Percentiles rank a stretch among this genome's conserved stretches.
These are phyloP conservation scores for Pagrus major DNA, from an alignment of 2,113 vertebrate genomes.

Conservation along the genomic window DNA sequence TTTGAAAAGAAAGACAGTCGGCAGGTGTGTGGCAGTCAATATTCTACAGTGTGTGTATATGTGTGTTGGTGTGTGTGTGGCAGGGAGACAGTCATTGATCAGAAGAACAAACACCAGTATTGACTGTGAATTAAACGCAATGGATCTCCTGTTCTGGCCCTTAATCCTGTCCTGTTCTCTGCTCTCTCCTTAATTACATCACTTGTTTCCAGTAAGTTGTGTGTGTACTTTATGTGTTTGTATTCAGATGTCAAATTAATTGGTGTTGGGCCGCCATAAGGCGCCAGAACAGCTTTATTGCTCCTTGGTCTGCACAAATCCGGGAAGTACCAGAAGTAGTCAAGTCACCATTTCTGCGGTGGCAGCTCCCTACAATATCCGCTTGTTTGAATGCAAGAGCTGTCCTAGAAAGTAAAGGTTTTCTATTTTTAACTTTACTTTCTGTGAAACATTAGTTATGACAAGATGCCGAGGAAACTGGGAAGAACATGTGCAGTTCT, in stretches of 20 bases:
- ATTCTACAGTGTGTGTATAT: not conserved
- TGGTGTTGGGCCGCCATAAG: not conserved
- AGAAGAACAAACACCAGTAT: slow-evolving; percentile 56
- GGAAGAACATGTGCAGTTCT: too few relatives aligned
- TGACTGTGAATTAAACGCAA: slow-evolving; percentile 42
- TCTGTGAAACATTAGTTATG: too few relatives aligned
- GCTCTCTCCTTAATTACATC: not conserved
- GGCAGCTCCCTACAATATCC: too few relatives aligned
- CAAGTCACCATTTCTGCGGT: too few relatives aligned
- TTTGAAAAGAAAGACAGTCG: too few relatives aligned
- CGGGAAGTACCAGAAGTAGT: too few relatives aligned
- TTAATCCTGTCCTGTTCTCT: not conserved
- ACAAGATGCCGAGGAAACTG: too few relatives aligned
- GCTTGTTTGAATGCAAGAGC: too few relatives aligned
- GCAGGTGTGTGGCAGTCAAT: not conserved
- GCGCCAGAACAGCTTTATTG: not conserved
- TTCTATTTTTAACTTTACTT: too few relatives aligned
- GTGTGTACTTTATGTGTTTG: not conserved
- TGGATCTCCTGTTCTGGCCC: slow-evolving; percentile 24
- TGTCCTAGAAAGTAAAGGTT: too few relatives aligned
- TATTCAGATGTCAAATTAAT: not conserved
- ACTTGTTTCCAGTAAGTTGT: not conserved
- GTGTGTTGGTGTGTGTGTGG: not conserved
- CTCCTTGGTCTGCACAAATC: too few relatives aligned
- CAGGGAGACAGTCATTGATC: slow-evolving; percentile 46